Evolutionary conservation across 2,113 vertebrate genomes (phyloP).

Genomic region (Chaenocephalus aceratus): DNA sequence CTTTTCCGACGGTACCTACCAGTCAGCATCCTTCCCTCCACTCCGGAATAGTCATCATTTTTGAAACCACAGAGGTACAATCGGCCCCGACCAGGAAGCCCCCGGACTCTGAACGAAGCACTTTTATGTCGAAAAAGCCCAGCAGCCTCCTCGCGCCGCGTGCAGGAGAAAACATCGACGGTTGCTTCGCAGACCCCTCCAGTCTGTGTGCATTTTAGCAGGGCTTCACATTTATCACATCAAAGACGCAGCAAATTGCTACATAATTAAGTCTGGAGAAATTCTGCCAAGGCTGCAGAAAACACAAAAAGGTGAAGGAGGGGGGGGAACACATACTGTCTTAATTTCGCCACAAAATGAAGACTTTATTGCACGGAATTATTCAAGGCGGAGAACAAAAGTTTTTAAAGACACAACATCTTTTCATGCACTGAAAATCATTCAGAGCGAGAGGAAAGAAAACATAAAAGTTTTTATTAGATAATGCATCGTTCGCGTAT

Average conservation of each 20-base stretch:
- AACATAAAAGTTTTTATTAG: no score
- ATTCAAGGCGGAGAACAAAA: conserved; percentile 81
- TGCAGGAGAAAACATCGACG: conserved; percentile 52
- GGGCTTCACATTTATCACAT: conserved; percentile 80
- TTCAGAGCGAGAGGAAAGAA: no score
- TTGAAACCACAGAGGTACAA: conserved; percentile 82
- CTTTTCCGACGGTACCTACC: conserved; percentile 77
- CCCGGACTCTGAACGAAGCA: conserved; percentile 81
- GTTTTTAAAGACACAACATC: conserved; percentile 80
- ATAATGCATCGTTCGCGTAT: no score
- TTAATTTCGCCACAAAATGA: conserved; percentile 83
- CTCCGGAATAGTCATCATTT: conserved; percentile 83
- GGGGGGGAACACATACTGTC: conserved; percentile 2
- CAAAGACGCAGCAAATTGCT: conserved; percentile 85
- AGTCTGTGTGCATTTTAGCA: conserved; percentile 80
- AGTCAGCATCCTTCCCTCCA: conserved; percentile 82
- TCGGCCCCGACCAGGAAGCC: conserved; percentile 76
- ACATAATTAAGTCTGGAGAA: conserved; percentile 83
- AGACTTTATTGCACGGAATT: conserved; percentile 83
- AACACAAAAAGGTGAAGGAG: conserved; percentile 38
- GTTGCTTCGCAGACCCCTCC: conserved; percentile 73
- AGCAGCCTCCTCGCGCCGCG: conserved; percentile 69
- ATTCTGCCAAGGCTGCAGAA: conserved; percentile 85
- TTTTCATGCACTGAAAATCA: no score
- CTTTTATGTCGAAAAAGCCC: conserved; percentile 75